phyloP scores from a whole-genome alignment of 2,113 vertebrate species.

The Suncus etruscus region DNA sequence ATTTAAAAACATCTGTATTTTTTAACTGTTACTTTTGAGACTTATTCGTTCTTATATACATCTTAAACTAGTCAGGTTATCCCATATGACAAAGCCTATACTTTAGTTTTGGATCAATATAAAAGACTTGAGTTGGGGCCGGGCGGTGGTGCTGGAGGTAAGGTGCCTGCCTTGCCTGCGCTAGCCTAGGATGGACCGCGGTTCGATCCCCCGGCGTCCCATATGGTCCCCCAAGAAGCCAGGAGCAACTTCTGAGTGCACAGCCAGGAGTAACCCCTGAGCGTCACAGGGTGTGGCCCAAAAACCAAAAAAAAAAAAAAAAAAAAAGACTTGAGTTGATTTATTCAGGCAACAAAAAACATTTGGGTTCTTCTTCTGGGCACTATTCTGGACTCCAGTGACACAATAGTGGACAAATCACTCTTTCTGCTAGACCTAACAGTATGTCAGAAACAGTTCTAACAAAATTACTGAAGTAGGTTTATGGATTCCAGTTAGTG shows the following conservation, averaged over 20 bases:
- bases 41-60: not conserved
- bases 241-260: no score
- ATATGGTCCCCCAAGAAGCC: no score
- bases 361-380: not conserved
- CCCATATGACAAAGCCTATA: not conserved
- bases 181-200: no score
- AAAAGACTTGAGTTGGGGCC: conserved; percentile 4
- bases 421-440: not conserved
- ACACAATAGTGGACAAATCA: not conserved
- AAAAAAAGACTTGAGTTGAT: not conserved
- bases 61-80: not conserved
- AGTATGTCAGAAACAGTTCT: not conserved
- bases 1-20: conserved; percentile 36
- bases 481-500: conserved; percentile 29
- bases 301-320: no score
- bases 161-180: no score
- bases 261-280: no score
- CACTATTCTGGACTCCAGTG: not conserved
- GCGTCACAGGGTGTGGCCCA: no score
- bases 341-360: no score
- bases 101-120: conserved; percentile 17
- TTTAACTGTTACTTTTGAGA: conserved; percentile 37
- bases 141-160: no score
- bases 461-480: not conserved
- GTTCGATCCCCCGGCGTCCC: no score